Conservation (phyloP, 30 jellyfish, hydroid and myxozoan genomes). For the Aurelia sp. region DNA sequence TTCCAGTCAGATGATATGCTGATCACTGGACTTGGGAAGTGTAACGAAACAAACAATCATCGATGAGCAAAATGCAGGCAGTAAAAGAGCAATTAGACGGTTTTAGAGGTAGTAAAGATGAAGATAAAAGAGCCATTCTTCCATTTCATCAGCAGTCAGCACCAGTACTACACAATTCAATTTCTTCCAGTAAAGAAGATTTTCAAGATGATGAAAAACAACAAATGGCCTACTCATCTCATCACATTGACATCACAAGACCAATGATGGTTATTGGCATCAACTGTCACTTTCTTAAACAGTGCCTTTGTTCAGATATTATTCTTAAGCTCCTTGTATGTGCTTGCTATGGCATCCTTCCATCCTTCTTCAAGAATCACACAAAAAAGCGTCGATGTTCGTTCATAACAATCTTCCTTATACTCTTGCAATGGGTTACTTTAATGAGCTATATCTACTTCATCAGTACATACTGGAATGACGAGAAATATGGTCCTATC, state of each 20-base stretch:
- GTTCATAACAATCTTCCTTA: background rate
- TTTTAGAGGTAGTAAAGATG: too few relatives aligned
- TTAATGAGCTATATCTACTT: conserved; percentile 1
- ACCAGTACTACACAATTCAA: too few relatives aligned
- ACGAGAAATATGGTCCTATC: background rate
- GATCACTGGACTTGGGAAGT: too few relatives aligned
- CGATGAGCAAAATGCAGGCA: too few relatives aligned
- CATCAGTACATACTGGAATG: background rate
- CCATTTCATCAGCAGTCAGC: too few relatives aligned
- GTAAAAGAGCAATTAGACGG: too few relatives aligned
- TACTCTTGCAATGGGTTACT: background rate
- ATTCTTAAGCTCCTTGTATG: background rate
- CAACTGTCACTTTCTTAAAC: background rate
- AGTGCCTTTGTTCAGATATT: background rate
- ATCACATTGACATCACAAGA: background rate
- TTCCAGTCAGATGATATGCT: too few relatives aligned
- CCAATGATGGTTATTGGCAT: too few relatives aligned
- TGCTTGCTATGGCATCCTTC: background rate
- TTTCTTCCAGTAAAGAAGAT: too few relatives aligned
- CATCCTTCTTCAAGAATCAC: background rate
- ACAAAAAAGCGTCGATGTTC: background rate
- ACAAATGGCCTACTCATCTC: background rate
- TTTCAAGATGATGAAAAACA: background rate
- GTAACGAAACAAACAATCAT: too few relatives aligned
- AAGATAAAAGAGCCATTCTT: too few relatives aligned